These are phyloP conservation scores for Drosophila ananassae DNA, from an alignment of 1,140 invertebrate species.

Conservation along the genomic window DNA sequence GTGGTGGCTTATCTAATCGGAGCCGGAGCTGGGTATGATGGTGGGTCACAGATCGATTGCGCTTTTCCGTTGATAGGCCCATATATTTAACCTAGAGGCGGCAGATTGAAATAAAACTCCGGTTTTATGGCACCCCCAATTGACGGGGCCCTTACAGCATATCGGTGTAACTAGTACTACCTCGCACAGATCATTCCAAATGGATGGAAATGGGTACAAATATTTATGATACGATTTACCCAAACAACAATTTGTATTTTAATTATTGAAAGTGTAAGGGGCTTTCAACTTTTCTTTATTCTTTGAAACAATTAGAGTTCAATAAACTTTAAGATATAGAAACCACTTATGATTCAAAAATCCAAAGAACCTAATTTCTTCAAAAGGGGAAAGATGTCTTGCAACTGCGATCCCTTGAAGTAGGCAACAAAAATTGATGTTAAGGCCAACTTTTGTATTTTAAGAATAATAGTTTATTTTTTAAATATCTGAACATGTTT, in stretches of 20 bases:
- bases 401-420: not conserved
- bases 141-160: conserved; percentile 20
- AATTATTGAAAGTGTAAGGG: conserved; percentile 57
- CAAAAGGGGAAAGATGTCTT: too few species aligned
- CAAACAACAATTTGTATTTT: conserved; percentile 69
- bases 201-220: conserved; percentile 29
- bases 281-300: not conserved
- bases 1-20: conserved; percentile 65
- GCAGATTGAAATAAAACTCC: conserved; percentile 80
- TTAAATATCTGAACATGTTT: not conserved
- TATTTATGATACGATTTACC: conserved; percentile 67
- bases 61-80: conserved; percentile 60
- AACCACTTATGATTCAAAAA: too few species aligned
- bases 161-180: conserved; percentile 36
- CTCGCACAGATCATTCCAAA: conserved; percentile 20
- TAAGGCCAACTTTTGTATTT: too few species aligned
- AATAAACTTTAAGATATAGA: too few species aligned
- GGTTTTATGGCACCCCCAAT: conserved; percentile 59
- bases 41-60: conserved; percentile 73
- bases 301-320: not conserved
- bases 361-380: too few species aligned
- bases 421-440: not conserved
- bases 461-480: too few species aligned
- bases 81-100: conserved; percentile 71
- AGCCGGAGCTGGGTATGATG: conserved; percentile 35